These are phyloP conservation scores for Agonopterix heracliana DNA, from an alignment of 2,888 invertebrate genomes.

Conservation along the genomic window DNA sequence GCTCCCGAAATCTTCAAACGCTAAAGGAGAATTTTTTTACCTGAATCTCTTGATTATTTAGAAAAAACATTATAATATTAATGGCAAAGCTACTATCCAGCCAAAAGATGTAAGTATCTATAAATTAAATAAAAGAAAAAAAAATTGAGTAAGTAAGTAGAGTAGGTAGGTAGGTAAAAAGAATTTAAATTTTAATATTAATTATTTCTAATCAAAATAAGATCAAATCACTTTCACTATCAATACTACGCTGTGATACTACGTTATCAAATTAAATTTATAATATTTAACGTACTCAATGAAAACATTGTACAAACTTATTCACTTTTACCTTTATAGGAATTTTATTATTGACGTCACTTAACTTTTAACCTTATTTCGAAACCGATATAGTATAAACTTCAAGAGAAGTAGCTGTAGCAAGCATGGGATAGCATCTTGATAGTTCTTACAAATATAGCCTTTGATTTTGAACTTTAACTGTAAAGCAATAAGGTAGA, in stretches of 20 bases:
- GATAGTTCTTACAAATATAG: not conserved
- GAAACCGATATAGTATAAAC: not conserved
- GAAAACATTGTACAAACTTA: conserved; percentile 7
- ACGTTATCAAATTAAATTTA: conserved; percentile 3
- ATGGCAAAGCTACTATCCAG: too few relatives aligned
- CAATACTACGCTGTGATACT: not conserved
- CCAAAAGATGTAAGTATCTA: too few relatives aligned
- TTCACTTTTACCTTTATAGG: conserved; percentile 8
- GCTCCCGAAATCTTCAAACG: too few relatives aligned
- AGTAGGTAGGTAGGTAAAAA: too few relatives aligned
- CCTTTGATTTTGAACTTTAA: too few relatives aligned
- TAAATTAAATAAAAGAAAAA: too few relatives aligned
- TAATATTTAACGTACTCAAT: not conserved
- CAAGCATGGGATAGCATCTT: not conserved
- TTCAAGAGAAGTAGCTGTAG: not conserved
- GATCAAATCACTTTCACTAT: conserved; percentile 1
- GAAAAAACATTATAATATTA: too few relatives aligned
- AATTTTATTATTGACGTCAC: not conserved
- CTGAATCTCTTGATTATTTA: too few relatives aligned
- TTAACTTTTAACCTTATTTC: not conserved
- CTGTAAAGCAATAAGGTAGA: too few relatives aligned
- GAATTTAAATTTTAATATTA: not conserved
- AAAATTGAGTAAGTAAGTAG: too few relatives aligned
- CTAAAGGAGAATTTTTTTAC: too few relatives aligned
- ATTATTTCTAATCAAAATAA: conserved; percentile 2